Evolutionary conservation across 92 coral and sea anemone species (phyloP).

Genomic region (Siderastrea siderea): DNA sequence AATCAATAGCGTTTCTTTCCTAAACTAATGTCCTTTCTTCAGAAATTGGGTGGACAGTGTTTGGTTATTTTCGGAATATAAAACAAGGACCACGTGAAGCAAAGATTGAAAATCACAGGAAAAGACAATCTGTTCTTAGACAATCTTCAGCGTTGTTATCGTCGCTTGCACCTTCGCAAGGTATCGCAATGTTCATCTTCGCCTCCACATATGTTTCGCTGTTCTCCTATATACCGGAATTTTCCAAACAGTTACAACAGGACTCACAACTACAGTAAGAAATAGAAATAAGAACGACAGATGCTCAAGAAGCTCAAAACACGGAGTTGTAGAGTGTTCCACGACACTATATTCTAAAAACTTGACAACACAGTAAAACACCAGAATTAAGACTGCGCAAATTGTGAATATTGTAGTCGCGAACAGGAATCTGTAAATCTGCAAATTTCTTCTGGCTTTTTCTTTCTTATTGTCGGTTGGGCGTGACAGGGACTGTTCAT

Average conservation of each 20-base stretch:
- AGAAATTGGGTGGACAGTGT: too few species aligned
- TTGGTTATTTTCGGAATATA: too few species aligned
- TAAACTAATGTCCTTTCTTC: too few species aligned
- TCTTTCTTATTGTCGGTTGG: not conserved
- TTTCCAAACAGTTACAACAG: not conserved
- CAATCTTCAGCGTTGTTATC: too few species aligned
- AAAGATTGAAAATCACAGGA: too few species aligned
- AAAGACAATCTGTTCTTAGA: too few species aligned
- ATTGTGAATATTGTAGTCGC: not conserved
- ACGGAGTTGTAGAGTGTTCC: not conserved
- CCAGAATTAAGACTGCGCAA: not conserved
- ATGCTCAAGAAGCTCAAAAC: conserved; percentile 10
- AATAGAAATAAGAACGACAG: not conserved
- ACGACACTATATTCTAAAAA: not conserved
- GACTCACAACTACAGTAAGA: not conserved
- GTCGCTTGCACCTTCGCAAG: too few species aligned
- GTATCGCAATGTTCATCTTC: conserved; percentile 2
- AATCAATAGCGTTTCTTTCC: too few species aligned
- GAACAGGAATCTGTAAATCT: not conserved
- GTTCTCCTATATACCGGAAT: conserved; percentile 24
- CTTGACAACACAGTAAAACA: conserved; percentile 8
- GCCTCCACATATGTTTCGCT: conserved; percentile 21
- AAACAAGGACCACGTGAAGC: too few species aligned
- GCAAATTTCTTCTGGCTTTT: conserved; percentile 9
- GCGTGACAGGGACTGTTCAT: not conserved